These are phyloP conservation scores for Centropus unirufus DNA, from an alignment of 2,113 vertebrate genomes.

Conservation along the genomic window DNA sequence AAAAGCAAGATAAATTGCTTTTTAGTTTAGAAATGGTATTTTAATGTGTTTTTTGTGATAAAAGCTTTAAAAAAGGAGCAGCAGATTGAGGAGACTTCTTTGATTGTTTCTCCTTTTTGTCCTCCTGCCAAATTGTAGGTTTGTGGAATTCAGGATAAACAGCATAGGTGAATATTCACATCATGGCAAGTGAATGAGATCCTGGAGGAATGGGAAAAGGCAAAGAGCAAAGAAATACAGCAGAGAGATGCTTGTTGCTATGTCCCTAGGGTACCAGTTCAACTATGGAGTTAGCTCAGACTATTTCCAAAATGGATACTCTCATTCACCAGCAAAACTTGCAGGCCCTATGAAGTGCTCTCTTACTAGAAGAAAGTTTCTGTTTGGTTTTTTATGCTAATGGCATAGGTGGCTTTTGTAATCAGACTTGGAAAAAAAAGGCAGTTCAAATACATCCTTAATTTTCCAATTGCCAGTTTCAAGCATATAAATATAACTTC, in stretches of 20 bases:
- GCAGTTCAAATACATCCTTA: not conserved
- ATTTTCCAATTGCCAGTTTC: not conserved
- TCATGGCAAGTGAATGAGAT: not conserved
- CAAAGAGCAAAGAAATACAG: not conserved
- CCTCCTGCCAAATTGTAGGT: not conserved
- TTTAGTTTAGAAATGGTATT: not conserved
- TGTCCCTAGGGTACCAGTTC: not conserved
- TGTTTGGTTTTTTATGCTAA: not conserved
- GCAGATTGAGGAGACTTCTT: not conserved
- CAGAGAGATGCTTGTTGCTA: not conserved
- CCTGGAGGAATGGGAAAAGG: not conserved
- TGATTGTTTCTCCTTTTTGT: not conserved
- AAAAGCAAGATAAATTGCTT: not conserved
- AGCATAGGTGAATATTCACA: not conserved
- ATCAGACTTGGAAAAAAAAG: conserved; percentile 11
- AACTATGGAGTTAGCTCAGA: not conserved
- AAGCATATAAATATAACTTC: not conserved
- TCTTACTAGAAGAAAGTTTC: not conserved
- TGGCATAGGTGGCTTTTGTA: not conserved
- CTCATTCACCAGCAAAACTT: not conserved
- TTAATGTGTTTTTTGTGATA: not conserved
- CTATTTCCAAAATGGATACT: not conserved
- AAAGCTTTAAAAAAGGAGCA: not conserved
- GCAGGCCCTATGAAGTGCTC: not conserved
- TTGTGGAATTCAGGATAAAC: not conserved